These are phyloP conservation scores for Drosophila kanapiae DNA, from an alignment of 1,140 invertebrate species.

Conservation along the genomic window DNA sequence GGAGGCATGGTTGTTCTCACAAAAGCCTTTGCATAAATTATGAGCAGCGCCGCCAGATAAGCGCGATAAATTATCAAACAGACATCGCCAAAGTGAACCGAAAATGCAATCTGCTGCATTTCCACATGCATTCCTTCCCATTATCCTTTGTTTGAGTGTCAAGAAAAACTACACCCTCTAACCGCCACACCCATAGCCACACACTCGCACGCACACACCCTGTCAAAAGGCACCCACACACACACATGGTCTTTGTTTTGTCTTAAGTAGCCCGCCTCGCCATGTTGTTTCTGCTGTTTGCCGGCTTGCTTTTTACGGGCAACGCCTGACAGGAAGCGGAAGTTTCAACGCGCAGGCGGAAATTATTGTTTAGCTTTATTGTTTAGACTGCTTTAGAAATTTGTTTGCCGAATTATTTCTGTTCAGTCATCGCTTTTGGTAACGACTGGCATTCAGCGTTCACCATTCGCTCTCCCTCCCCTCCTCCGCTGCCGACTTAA, in stretches of 20 bases:
- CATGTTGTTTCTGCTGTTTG: conserved; percentile 39
- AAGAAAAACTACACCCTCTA: conserved; percentile 49
- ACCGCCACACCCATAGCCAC: conserved; percentile 20
- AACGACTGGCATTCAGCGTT: conserved; percentile 26
- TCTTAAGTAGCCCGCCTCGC: conserved; percentile 63
- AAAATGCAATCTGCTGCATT: conserved; percentile 71
- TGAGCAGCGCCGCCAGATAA: conserved; percentile 69
- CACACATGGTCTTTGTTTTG: conserved; percentile 57
- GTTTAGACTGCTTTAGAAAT: conserved; percentile 82
- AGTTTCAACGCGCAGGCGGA: conserved; percentile 78
- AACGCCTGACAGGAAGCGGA: conserved; percentile 72
- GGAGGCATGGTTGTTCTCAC: conserved; percentile 26
- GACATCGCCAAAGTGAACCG: conserved; percentile 38
- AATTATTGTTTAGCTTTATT: conserved; percentile 83
- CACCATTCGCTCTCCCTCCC: conserved; percentile 4
- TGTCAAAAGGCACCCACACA: conserved; percentile 20
- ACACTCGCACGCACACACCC: conserved; percentile 1
- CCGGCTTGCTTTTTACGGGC: conserved; percentile 56
- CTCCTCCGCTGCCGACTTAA: conserved; percentile 37
- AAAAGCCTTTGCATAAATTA: conserved; percentile 80
- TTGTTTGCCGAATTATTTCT: conserved; percentile 80
- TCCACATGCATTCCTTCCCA: conserved; percentile 20
- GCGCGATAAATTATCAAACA: conserved; percentile 77
- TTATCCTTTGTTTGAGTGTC: conserved; percentile 60
- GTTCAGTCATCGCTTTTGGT: conserved; percentile 65